These are phyloP conservation scores for Spodoptera frugiperda DNA, from an alignment of 1,140 invertebrate genomes.

Conservation along the genomic window DNA sequence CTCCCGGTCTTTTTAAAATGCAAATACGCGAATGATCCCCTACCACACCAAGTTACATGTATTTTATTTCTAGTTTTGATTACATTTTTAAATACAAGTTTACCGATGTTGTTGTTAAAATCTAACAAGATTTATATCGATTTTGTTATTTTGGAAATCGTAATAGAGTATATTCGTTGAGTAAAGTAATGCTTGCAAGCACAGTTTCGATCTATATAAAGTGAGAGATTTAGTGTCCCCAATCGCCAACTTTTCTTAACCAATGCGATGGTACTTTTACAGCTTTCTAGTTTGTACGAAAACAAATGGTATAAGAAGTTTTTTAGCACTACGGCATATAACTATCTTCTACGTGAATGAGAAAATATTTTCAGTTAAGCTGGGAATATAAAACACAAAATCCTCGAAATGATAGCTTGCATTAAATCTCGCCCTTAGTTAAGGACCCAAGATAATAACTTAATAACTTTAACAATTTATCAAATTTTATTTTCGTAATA, in stretches of 20 bases:
- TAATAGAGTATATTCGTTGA: background rate
- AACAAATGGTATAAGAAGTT: background rate
- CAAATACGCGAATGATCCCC: conserved; percentile 34
- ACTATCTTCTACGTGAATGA: background rate
- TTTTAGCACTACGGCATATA: background rate
- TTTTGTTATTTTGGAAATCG: background rate
- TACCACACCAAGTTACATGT: conserved; percentile 1
- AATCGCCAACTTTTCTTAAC: conserved; percentile 9
- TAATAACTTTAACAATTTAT: too few relatives aligned
- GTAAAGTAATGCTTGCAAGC: conserved; percentile 6
- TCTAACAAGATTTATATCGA: conserved; percentile 9
- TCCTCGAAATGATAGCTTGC: too few relatives aligned
- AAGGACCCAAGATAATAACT: too few relatives aligned
- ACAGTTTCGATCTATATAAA: conserved; percentile 23
- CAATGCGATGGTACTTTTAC: conserved; percentile 14
- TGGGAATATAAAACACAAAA: too few relatives aligned
- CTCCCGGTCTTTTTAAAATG: conserved; percentile 53
- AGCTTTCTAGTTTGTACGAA: background rate
- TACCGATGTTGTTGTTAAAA: background rate
- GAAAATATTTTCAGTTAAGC: too few relatives aligned
- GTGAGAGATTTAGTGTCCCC: conserved; percentile 17
- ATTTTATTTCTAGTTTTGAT: conserved; percentile 14
- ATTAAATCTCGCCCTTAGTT: too few relatives aligned
- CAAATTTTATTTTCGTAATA: too few relatives aligned
- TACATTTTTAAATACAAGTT: background rate